A percentile compares a stretch with the other conserved stretches of the same genome.
Evolutionary conservation across 2,797 vertebrate species (phyloP).

Genomic region (Anas acuta): DNA sequence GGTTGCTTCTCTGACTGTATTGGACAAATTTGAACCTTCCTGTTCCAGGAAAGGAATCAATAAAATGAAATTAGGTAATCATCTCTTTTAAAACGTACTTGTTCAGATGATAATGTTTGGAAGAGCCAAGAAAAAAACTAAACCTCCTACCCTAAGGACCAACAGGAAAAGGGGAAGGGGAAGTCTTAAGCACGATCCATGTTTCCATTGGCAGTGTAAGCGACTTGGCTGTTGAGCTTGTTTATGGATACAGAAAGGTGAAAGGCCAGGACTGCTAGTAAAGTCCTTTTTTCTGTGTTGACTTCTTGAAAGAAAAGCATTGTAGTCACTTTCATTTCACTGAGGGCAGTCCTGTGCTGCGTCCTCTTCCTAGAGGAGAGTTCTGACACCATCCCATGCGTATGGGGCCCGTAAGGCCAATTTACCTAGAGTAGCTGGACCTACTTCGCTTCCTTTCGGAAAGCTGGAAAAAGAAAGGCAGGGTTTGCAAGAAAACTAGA

Average conservation of each 20-base stretch:
- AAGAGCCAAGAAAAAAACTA: background rate
- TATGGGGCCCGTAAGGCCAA: background rate
- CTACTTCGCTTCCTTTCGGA: background rate
- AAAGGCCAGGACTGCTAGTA: slow-evolving; percentile 5
- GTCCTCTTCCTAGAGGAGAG: background rate
- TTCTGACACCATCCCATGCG: background rate
- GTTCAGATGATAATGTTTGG: background rate
- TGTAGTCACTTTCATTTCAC: background rate
- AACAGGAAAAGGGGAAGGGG: background rate
- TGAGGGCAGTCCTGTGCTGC: background rate
- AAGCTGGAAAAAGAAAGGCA: background rate
- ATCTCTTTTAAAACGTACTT: background rate
- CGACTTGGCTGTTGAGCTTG: slow-evolving; percentile 2
- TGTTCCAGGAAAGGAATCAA: background rate
- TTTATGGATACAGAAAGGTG: background rate
- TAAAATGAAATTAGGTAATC: background rate
- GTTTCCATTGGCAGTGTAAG: background rate
- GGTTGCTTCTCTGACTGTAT: background rate
- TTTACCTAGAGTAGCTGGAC: background rate
- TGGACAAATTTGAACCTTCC: background rate
- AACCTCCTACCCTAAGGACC: background rate
- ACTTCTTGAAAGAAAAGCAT: background rate
- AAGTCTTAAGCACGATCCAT: background rate
- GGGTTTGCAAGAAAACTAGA: background rate
- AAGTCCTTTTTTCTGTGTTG: background rate